phyloP scores from a whole-genome alignment of 2,888 invertebrate genomes.

The Eurytoma californica region DNA sequence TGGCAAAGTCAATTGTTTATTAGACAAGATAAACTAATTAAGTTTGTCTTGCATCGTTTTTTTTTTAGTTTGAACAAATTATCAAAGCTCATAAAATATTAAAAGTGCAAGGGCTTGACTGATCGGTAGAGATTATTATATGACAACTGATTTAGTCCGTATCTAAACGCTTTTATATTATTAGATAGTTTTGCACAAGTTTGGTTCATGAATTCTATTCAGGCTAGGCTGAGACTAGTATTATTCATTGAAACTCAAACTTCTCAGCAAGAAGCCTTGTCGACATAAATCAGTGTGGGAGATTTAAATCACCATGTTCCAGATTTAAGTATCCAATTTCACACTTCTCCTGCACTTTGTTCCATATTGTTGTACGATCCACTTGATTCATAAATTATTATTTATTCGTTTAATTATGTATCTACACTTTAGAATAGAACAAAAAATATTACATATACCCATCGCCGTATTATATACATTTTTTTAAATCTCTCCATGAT shows the following conservation, averaged over 20 bases:
- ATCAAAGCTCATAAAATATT: constrained; percentile 45
- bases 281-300: constrained; percentile 43
- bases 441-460: constrained; percentile 37
- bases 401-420: constrained; percentile 53
- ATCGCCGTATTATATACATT: constrained; percentile 47
- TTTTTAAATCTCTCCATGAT: constrained; percentile 50
- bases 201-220: constrained; percentile 34
- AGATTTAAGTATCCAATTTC: constrained; percentile 45
- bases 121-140: constrained; percentile 50
- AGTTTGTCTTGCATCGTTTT: constrained; percentile 43
- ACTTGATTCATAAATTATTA: constrained; percentile 55
- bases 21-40: constrained; percentile 25
- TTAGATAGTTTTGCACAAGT: constrained; percentile 53
- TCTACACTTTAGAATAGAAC: constrained; percentile 53
- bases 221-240: constrained; percentile 53
- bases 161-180: constrained; percentile 45
- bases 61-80: constrained; percentile 55
- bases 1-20: constrained; percentile 34
- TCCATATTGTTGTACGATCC: constrained; percentile 52
- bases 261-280: constrained; percentile 50
- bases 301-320: constrained; percentile 32
- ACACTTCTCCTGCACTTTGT: constrained; percentile 48
- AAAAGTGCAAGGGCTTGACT: constrained; percentile 50
- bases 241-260: constrained; percentile 52
- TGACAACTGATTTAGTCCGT: constrained; percentile 45